These are phyloP conservation scores for Squalus acanthias DNA, from an alignment of 2,797 vertebrate species.

Conservation along the genomic window DNA sequence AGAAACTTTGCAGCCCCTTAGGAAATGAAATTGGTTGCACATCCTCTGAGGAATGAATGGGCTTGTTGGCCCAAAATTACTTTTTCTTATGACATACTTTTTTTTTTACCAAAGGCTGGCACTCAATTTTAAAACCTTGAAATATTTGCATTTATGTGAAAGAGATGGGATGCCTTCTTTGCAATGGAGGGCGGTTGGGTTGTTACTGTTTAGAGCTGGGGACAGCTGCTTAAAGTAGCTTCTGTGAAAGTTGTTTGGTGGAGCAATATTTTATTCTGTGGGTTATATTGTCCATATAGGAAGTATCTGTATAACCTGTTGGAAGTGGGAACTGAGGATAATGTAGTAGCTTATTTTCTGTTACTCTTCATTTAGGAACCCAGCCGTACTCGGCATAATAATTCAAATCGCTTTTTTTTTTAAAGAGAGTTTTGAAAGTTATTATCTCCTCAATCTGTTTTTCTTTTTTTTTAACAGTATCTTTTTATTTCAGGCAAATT, in stretches of 20 bases:
- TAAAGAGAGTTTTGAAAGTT: background rate
- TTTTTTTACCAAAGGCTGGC: background rate
- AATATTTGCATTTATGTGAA: background rate
- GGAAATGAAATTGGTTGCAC: background rate
- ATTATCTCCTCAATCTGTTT: background rate
- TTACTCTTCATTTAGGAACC: background rate
- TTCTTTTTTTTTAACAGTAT: slow-evolving; percentile 48
- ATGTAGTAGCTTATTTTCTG: background rate
- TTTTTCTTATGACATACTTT: background rate
- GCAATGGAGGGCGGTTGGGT: background rate
- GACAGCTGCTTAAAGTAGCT: background rate
- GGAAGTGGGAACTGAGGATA: background rate
- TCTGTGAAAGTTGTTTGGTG: background rate
- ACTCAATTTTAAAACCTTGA: background rate
- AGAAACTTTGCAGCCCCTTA: background rate
- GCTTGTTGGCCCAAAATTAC: background rate
- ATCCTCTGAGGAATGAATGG: background rate
- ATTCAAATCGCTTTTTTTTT: background rate
- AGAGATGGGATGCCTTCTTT: background rate
- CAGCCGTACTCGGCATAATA: background rate
- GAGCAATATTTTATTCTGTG: background rate
- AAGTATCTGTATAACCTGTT: background rate
- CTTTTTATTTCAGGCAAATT: slow-evolving; percentile 73
- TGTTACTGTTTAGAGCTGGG: background rate
- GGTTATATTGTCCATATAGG: background rate